Evolutionary conservation across 2,888 invertebrate species (phyloP).

Genomic region (Anagyrus pseudococci): DNA sequence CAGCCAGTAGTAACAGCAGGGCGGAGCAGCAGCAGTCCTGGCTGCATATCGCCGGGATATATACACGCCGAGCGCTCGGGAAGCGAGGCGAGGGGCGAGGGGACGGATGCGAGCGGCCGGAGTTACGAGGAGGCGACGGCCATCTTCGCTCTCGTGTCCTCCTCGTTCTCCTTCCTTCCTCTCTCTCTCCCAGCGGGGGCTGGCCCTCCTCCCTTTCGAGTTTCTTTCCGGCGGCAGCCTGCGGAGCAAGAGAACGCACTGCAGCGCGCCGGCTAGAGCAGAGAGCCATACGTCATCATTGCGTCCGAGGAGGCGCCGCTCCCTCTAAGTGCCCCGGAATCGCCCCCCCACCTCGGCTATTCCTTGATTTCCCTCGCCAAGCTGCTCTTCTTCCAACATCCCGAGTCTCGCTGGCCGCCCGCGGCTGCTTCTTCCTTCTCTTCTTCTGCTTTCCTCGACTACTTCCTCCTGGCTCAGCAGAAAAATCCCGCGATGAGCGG

Average conservation of each 20-base stretch:
- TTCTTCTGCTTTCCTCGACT: slow-evolving; percentile 4
- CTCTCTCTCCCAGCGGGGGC: slow-evolving; percentile 23
- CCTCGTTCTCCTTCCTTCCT: slow-evolving; percentile 37
- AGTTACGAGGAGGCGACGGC: slow-evolving; percentile 49
- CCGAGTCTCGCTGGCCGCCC: too few species aligned
- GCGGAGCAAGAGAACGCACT: slow-evolving; percentile 44
- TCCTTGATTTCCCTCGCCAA: too few species aligned
- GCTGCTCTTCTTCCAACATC: too few species aligned
- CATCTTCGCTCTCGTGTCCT: slow-evolving; percentile 46
- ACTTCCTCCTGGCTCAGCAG: slow-evolving; percentile 6
- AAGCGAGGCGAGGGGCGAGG: too few species aligned
- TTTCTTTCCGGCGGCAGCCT: slow-evolving; percentile 29
- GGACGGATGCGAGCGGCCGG: too few species aligned
- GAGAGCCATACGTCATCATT: slow-evolving; percentile 55
- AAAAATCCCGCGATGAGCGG: slow-evolving; percentile 15
- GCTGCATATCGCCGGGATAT: too few species aligned
- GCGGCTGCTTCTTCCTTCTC: too few species aligned
- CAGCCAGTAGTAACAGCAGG: too few species aligned
- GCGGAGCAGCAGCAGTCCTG: too few species aligned
- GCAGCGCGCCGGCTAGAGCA: too few species aligned
- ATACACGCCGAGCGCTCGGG: too few species aligned
- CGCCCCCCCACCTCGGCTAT: slow-evolving; percentile 37
- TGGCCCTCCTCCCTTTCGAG: background rate
- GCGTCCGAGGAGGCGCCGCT: slow-evolving; percentile 47
- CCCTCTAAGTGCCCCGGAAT: slow-evolving; percentile 52